Evolutionary conservation across 2,888 invertebrate genomes (phyloP), one percentile per base, ranked within the genome.

Genomic region (Seira ritae): DNA sequence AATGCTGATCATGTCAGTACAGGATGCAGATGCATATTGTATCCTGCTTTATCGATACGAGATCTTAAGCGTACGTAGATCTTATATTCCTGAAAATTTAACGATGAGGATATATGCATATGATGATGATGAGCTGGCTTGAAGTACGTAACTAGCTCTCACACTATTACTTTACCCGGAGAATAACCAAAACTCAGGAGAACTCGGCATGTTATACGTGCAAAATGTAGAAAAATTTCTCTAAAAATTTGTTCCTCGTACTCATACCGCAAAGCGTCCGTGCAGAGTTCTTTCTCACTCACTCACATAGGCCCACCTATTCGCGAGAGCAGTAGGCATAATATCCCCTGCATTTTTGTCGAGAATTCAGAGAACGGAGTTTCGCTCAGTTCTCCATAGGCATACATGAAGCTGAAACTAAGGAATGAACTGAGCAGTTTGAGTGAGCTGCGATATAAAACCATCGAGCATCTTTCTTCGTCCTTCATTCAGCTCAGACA

Each of bases 401-500:
- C 31, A 31, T 8, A 31, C 8, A n/a, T 31, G 8, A 31, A 31
- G 31, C 31, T 31, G 31, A 31, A 31, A 8, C 2, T 2, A 2
- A 31, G 2, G 31, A 2, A 31, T 2, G 31, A 31, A 12, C 55
- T 55, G 55, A 67, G 67, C 23, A 2, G 22, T 65, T 2, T 12
- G 24, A 24, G 24, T 10, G n/a, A 70, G 70, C 46, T 70, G 60
- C 12, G 67, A 65, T 84, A 84, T 84, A 84, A 80, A 84, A 80
- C 84, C 71, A 84, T 69, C 65, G 17, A 37, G 42, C 67, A 80
- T 72, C 80, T 72, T 67, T 72, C 69, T 46, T 68, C 73, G 42
- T 80, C 75, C 72, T 75, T 84, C 84, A 84, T 80, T 84, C 84
- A 80, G 80, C 84, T 69, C 72, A 46, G 76, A 84, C 76, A 76